A percentile compares a stretch with the other conserved stretches of the same genome.
These are phyloP conservation scores for Rhyzopertha dominica DNA, from an alignment of 1,140 invertebrate species.

Conservation along the genomic window DNA sequence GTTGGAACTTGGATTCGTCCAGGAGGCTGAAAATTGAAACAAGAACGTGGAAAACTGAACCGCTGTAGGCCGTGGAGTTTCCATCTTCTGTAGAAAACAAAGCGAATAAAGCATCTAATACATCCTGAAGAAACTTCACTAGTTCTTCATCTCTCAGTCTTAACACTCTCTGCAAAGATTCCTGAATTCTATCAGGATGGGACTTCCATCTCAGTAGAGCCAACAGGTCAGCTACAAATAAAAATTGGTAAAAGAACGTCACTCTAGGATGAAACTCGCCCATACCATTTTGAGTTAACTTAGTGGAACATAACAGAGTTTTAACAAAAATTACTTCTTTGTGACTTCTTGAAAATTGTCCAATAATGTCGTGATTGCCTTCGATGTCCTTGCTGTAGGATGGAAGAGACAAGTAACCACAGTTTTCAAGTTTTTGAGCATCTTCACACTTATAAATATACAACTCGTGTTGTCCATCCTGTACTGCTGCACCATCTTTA, in stretches of 20 bases:
- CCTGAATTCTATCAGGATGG: constrained; percentile 77
- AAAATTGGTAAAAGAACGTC: constrained; percentile 12
- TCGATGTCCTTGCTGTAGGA: constrained; percentile 61
- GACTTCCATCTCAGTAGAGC: constrained; percentile 87
- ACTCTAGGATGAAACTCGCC: not conserved
- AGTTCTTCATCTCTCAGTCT: constrained; percentile 80
- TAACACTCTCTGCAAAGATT: constrained; percentile 75
- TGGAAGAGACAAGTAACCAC: constrained; percentile 68
- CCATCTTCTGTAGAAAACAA: constrained; percentile 93
- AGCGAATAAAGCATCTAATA: constrained; percentile 89
- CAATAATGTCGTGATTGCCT: constrained; percentile 45
- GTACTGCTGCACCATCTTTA: constrained; percentile 77
- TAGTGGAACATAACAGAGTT: constrained; percentile 88
- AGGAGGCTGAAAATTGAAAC: constrained; percentile 89
- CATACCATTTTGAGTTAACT: constrained; percentile 87
- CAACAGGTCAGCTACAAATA: constrained; percentile 71
- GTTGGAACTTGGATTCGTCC: constrained; percentile 89
- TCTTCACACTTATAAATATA: constrained; percentile 93
- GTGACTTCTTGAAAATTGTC: constrained; percentile 67
- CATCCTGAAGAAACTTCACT: constrained; percentile 96
- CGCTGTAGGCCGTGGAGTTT: constrained; percentile 63
- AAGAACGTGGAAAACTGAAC: constrained; percentile 63
- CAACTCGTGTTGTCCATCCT: constrained; percentile 82
- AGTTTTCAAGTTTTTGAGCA: constrained; percentile 64
- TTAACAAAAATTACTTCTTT: constrained; percentile 81